Base-by-base conservation (phyloP, 1,140 invertebrate genomes). In the Aphaenogaster rudis region DNA sequence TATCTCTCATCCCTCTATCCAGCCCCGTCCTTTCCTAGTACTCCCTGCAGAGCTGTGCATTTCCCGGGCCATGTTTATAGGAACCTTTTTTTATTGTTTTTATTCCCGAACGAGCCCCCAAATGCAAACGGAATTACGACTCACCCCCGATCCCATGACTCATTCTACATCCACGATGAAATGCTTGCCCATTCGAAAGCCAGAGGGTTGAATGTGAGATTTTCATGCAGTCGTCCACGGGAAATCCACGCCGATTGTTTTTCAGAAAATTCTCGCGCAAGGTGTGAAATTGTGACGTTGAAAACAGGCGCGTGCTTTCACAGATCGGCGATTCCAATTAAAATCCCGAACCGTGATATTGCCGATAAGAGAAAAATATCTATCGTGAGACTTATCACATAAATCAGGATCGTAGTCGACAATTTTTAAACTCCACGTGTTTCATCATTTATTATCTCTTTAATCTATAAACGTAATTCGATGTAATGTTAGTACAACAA, bases 41-140 rank as follows among this genome's bases (percentile, higher is more conserved):
- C 54, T 76, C 69, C 57, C 80, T 48, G 69, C 45, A 61, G 80
- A 76, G 69, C 69, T 50, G 57, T 36, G 80, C 67, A 84, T 84
- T 84, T 84, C 69, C 69, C 42, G 71, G 42, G 42, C 69, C 80
- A 61, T 84, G 80, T 84, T 84, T 84, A 84, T 84, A 84, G 54
- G 54, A 39, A 74, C n/a, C 69, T 84, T 74, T 84, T 84, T 84
- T 84, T 80, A 84, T 84, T 84, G 80, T 84, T 84, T 84, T 84
- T 33, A 45, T 63, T 84, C 42, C 57, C 69, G 80, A 76, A 76
- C 80, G 69, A 84, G 63, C 80, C 80, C 39, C 80, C 69, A 84
- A 84, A 84, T 84, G 80, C 80, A 84, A 84, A 84, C 69, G 80
- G 80, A 84, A 84, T 84, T 84, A 84, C 80, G 80, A 76, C 80